Percentiles rank a stretch among this genome's conserved stretches.
These are phyloP conservation scores for Oscheius sp. DNA, from an alignment of 2,888 invertebrate genomes.

Conservation along the genomic window DNA sequence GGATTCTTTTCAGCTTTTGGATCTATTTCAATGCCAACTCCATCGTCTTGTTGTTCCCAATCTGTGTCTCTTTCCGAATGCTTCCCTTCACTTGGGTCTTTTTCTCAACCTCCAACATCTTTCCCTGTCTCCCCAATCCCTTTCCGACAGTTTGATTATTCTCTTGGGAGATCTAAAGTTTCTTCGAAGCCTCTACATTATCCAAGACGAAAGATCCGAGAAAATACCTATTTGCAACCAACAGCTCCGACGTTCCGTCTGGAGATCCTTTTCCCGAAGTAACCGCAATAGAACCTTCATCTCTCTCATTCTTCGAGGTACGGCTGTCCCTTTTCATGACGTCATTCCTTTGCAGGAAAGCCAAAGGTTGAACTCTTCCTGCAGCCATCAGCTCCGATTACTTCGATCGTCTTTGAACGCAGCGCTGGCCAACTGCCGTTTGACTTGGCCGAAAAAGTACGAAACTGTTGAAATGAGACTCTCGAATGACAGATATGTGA, in stretches of 20 bases:
- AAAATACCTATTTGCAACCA: slow-evolving; percentile 63
- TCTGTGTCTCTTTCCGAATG: slow-evolving; percentile 79
- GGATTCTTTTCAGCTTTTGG: no score
- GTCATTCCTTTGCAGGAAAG: slow-evolving; percentile 37
- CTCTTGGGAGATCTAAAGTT: slow-evolving; percentile 66
- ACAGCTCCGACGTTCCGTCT: slow-evolving; percentile 71
- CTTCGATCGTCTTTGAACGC: slow-evolving; percentile 79
- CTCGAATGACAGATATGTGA: slow-evolving; percentile 42
- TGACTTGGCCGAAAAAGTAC: slow-evolving; percentile 45
- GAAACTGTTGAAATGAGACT: not conserved
- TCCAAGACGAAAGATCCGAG: slow-evolving; percentile 76
- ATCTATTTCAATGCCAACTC: slow-evolving; percentile 77
- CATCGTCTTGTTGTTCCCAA: slow-evolving; percentile 79
- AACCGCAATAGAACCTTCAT: slow-evolving; percentile 78
- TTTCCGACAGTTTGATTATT: slow-evolving; percentile 72
- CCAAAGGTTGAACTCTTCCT: slow-evolving; percentile 74
- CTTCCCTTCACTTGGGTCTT: slow-evolving; percentile 80
- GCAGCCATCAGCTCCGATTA: slow-evolving; percentile 80
- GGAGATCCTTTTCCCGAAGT: slow-evolving; percentile 74
- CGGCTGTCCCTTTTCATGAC: not conserved
- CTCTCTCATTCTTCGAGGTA: slow-evolving; percentile 76
- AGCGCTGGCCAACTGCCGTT: slow-evolving; percentile 70
- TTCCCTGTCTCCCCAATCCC: slow-evolving; percentile 76
- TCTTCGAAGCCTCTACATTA: slow-evolving; percentile 72
- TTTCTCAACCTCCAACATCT: slow-evolving; percentile 80